Conservation (phyloP, 92 coral and sea anemone species). For the Epizoanthus illoricatus region DNA sequence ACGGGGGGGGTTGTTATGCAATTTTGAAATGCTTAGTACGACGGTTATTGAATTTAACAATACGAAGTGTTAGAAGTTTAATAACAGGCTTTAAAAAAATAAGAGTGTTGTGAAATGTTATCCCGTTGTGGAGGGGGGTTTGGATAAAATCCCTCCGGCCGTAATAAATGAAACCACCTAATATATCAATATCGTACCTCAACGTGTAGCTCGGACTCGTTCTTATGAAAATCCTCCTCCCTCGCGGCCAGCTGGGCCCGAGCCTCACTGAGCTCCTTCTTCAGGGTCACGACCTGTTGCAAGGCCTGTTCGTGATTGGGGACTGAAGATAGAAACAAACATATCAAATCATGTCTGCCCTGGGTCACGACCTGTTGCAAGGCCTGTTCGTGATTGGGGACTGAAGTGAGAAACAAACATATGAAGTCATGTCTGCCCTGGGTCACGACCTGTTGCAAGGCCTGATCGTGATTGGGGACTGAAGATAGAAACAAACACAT, state of each 20-base stretch:
- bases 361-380: no score
- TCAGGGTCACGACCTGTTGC: slow-evolving; percentile 76
- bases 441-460: slow-evolving; percentile 73
- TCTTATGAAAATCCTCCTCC: slow-evolving; percentile 87
- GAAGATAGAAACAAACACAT: no score
- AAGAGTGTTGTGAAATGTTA: no score
- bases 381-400: no score
- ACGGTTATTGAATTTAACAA: no score
- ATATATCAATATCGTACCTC: slow-evolving; percentile 58
- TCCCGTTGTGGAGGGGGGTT: no score
- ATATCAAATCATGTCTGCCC: background rate
- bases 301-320: slow-evolving; percentile 91
- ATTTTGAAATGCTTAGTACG: no score
- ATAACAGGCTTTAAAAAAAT: no score
- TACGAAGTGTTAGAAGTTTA: no score
- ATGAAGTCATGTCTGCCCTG: background rate
- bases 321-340: slow-evolving; percentile 45
- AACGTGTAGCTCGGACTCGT: slow-evolving; percentile 83
- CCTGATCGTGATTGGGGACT: no score
- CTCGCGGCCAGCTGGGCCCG: slow-evolving; percentile 77
- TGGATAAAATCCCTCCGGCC: no score
- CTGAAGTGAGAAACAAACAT: background rate
- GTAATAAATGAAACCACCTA: background rate
- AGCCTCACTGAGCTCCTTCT: slow-evolving; percentile 79
- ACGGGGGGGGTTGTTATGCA: no score